Percentiles rank a stretch among this genome's conserved stretches.
Conservation (phyloP, 1,140 invertebrate species). For the Bradynema listronoti region DNA sequence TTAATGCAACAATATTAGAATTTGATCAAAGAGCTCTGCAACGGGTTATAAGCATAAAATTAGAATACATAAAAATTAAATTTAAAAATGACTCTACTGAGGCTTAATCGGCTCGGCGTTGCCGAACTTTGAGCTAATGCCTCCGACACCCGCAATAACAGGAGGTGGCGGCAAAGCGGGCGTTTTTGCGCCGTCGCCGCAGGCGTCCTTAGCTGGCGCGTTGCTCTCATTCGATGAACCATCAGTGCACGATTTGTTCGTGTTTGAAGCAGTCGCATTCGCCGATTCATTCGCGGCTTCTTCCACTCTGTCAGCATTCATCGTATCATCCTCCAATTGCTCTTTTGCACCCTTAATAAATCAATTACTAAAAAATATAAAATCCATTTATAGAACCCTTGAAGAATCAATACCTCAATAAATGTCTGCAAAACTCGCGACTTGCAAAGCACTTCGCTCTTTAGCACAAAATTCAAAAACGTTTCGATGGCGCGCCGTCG, state of each 20-base stretch:
- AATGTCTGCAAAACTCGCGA: constrained; percentile 27
- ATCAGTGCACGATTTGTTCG: neutral
- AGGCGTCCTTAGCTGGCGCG: too few species aligned
- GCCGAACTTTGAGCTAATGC: too few species aligned
- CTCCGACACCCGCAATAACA: too few species aligned
- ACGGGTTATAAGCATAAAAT: too few species aligned
- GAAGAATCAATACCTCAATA: constrained; percentile 32
- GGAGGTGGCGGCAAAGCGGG: too few species aligned
- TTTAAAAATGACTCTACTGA: too few species aligned
- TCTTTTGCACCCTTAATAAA: neutral
- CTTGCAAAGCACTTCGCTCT: constrained; percentile 44
- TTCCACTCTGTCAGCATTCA: neutral
- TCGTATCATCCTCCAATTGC: neutral
- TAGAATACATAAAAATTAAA: too few species aligned
- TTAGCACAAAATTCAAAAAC: constrained; percentile 41
- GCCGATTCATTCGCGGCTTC: neutral
- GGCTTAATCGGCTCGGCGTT: too few species aligned
- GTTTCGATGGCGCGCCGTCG: constrained; percentile 23
- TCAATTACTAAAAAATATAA: neutral
- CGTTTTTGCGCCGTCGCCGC: neutral
- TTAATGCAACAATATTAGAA: too few species aligned
- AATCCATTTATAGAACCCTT: constrained; percentile 4
- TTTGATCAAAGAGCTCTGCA: too few species aligned
- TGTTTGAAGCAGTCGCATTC: neutral
- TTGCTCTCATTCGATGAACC: too few species aligned